These are phyloP conservation scores for Lacanobia oleracea DNA, from an alignment of 2,888 invertebrate genomes.

Conservation along the genomic window DNA sequence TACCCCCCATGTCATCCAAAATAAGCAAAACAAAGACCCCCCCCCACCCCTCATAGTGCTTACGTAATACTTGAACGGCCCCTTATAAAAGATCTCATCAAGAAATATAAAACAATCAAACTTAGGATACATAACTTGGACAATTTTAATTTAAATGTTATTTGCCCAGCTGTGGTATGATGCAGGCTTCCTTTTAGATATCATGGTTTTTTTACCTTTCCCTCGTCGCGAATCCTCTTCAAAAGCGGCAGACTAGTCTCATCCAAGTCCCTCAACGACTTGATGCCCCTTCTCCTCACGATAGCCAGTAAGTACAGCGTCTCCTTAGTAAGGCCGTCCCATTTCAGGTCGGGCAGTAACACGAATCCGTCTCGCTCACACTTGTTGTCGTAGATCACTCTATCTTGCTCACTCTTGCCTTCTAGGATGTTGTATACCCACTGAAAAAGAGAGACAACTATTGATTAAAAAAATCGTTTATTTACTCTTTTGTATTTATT, in stretches of 20 bases:
- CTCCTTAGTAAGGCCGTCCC: slow-evolving; percentile 95
- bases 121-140: no score
- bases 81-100: no score
- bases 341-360: slow-evolving; percentile 98
- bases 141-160: no score
- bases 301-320: slow-evolving; percentile 97
- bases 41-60: no score
- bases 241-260: slow-evolving; percentile 94
- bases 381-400: slow-evolving; percentile 93
- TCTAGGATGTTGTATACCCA: slow-evolving; percentile 99
- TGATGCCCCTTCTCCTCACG: slow-evolving; percentile 93
- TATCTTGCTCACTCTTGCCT: slow-evolving; percentile 96
- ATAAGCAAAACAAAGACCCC: no score
- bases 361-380: slow-evolving; percentile 96
- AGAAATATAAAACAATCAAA: no score
- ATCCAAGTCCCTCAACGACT: slow-evolving; percentile 96
- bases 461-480: neutral
- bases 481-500: no score
- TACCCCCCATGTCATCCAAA: no score
- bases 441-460: slow-evolving; percentile 88
- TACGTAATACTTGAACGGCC: no score
- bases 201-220: slow-evolving; percentile 88
- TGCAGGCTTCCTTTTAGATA: neutral
- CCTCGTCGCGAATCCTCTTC: slow-evolving; percentile 94
- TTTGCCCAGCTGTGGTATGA: no score